These are phyloP conservation scores for Harpagus bidentatus DNA, from an alignment of 2,113 vertebrate species.

Conservation along the genomic window DNA sequence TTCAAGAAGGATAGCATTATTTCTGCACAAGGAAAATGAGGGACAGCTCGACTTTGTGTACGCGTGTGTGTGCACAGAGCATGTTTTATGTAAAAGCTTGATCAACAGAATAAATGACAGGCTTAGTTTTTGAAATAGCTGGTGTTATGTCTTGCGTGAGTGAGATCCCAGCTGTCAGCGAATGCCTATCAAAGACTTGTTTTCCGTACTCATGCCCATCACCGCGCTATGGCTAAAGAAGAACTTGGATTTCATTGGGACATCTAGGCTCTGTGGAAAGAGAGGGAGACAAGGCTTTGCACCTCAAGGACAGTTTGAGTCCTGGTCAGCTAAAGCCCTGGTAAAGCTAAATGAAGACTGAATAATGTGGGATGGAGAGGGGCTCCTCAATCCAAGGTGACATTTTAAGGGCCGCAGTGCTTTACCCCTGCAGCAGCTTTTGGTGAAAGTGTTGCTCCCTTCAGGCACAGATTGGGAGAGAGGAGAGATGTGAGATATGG, in stretches of 20 bases:
- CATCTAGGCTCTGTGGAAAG: not conserved
- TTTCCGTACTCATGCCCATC: not conserved
- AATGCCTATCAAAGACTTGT: not conserved
- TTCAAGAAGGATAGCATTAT: not conserved
- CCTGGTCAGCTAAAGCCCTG: not conserved
- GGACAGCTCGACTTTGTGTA: not conserved
- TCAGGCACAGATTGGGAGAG: not conserved
- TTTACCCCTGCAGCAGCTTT: not conserved
- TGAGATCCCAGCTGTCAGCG: not conserved
- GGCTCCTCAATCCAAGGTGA: not conserved
- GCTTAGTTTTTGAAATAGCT: not conserved
- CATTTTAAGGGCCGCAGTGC: not conserved
- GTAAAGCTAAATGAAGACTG: not conserved
- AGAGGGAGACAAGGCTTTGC: not conserved
- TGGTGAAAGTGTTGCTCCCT: not conserved
- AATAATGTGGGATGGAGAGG: not conserved
- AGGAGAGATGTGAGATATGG: not conserved
- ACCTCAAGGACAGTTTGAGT: not conserved
- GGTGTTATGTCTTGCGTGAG: not conserved
- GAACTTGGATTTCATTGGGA: not conserved
- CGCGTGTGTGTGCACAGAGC: accelerated
- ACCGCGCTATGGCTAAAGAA: not conserved
- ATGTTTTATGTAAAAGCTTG: not conserved
- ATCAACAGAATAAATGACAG: not conserved
- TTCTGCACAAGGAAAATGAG: not conserved